These are phyloP conservation scores for Pleuronectes platessa DNA, from an alignment of 2,113 vertebrate genomes.

Conservation along the genomic window DNA sequence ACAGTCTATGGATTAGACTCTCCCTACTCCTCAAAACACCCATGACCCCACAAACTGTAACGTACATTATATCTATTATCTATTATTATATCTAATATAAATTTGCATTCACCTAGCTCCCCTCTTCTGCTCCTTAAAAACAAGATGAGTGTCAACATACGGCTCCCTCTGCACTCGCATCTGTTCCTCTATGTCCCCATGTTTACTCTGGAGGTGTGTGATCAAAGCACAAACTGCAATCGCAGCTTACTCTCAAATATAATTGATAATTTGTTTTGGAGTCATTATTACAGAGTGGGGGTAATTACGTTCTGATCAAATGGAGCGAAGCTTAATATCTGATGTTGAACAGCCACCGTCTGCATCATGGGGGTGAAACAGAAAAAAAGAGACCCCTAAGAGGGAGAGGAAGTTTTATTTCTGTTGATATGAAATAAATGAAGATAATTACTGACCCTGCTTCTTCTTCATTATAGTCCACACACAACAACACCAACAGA, in stretches of 20 bases:
- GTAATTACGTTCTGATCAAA: neutral
- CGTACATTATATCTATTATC: no score
- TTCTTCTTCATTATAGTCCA: slow-evolving; percentile 15
- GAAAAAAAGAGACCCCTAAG: no score
- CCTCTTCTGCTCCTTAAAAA: neutral
- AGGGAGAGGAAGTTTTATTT: no score
- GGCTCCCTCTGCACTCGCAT: slow-evolving; percentile 7
- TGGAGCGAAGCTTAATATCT: slow-evolving; percentile 3
- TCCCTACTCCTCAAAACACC: neutral
- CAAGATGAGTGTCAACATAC: slow-evolving; percentile 11
- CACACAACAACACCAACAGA: slow-evolving; percentile 22
- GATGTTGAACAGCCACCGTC: neutral
- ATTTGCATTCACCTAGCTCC: no score
- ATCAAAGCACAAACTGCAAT: neutral
- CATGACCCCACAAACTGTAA: neutral
- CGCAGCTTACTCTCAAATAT: neutral
- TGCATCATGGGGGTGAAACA: no score
- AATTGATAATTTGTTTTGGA: neutral
- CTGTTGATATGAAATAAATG: neutral
- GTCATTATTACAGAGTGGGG: neutral
- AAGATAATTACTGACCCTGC: neutral
- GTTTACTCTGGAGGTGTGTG: neutral
- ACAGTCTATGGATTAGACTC: no score
- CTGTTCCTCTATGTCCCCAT: neutral
- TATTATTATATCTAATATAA: no score